phyloP scores from a whole-genome alignment of 2,113 vertebrate genomes.

The Ochotona curzoniae region DNA sequence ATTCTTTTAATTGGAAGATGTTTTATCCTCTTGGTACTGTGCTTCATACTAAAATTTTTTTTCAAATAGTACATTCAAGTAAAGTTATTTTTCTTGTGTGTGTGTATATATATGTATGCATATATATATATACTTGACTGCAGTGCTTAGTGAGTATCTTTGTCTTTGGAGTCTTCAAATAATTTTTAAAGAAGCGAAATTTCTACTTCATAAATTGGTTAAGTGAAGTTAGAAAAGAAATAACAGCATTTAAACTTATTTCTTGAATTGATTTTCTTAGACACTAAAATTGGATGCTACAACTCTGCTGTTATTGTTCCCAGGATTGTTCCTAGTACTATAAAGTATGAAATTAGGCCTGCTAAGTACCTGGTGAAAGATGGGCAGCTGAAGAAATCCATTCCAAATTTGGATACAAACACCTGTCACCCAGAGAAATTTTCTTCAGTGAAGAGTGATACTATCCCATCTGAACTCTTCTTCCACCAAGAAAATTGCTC shows the following conservation, averaged over 20 bases:
- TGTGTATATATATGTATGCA: not conserved
- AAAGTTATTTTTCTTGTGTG: not conserved
- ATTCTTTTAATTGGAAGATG: not conserved
- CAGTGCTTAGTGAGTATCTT: not conserved
- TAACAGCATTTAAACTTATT: not conserved
- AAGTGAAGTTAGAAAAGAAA: not conserved
- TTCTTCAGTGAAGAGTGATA: not conserved
- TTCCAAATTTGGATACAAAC: not conserved
- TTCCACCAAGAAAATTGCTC: not conserved
- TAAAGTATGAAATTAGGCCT: not conserved
- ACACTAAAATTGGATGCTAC: not conserved
- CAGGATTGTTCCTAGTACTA: not conserved
- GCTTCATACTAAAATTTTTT: not conserved
- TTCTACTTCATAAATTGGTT: slow-evolving; percentile 14
- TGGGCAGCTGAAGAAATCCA: not conserved
- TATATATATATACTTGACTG: not conserved
- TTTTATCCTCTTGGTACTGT: not conserved
- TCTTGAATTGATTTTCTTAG: slow-evolving; percentile 15
- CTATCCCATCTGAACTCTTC: not conserved
- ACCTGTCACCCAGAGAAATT: not conserved
- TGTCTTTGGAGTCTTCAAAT: slow-evolving; percentile 12
- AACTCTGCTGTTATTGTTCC: not conserved
- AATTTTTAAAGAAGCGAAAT: not conserved
- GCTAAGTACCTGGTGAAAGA: not conserved
- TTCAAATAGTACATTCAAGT: not conserved